Evolutionary conservation across 1,140 invertebrate genomes (phyloP).

Genomic region (Pogonus chalceus): DNA sequence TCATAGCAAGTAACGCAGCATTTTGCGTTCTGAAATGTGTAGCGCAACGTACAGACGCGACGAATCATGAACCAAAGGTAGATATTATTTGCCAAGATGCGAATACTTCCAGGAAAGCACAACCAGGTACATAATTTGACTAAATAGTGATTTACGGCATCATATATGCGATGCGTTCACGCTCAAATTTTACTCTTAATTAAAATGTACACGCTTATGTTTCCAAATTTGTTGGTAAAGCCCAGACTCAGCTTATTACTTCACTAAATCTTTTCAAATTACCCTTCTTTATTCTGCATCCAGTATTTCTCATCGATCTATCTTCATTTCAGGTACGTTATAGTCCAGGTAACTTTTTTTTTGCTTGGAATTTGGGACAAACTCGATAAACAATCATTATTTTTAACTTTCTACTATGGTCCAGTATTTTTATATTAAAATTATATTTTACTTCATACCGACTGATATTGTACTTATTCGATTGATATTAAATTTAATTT

Average conservation of each 20-base stretch:
- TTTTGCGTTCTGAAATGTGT: too few species aligned
- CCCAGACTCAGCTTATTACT: neutral
- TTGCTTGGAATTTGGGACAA: too few species aligned
- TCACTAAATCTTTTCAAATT: slow-evolving; percentile 5
- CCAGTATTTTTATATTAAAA: too few species aligned
- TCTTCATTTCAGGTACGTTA: neutral
- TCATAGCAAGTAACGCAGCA: too few species aligned
- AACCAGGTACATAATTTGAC: neutral
- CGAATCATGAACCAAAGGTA: too few species aligned
- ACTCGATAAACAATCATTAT: too few species aligned
- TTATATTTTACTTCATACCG: too few species aligned
- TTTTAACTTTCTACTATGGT: neutral
- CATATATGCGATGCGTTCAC: neutral
- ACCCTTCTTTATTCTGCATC: slow-evolving; percentile 3
- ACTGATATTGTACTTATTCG: too few species aligned
- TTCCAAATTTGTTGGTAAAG: neutral
- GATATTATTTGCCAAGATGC: neutral
- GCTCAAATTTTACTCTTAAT: slow-evolving; percentile 1
- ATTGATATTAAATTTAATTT: too few species aligned
- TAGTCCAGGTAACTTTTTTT: neutral
- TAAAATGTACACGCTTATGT: slow-evolving; percentile 6
- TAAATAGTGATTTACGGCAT: neutral
- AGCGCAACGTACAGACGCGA: too few species aligned
- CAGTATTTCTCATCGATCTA: slow-evolving; percentile 1
- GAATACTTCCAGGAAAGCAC: neutral